Base-by-base conservation (phyloP, 2,113 vertebrate genomes). In the Ascaphus truei region DNA sequence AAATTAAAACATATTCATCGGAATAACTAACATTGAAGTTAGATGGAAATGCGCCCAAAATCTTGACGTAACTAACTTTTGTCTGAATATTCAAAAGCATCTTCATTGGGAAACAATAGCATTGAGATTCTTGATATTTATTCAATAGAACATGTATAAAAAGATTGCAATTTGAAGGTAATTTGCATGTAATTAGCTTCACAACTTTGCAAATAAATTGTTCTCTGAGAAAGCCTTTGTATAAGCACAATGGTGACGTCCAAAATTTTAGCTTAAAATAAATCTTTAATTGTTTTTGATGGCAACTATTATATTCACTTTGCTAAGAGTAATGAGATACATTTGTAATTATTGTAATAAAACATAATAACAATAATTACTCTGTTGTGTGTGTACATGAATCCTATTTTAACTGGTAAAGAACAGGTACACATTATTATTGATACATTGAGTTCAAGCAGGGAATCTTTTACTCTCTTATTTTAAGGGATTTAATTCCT, bases 141-240 rank as follows among this genome's bases (percentile, higher is more conserved):
- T 50, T 33, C 25, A 31, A 12, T 33, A 29, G 33, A 62, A 18
- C 25, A 34, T 50, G 26, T 34, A 34, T 29, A 62, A 62, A 62
- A 22, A 12, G 33, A 34, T 62, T 50, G 5, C 27, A 62, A 45
- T 34, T 62, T 43, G 50, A 12, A 50, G 43, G 43, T 34, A 31
- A 33, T 62, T 48, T 34, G 60, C 60, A 50, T 62, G 26, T 15
- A 47, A 62, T 62, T 62, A 50, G 18, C 60, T 18, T 20, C 34
- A 8, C 22, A 62, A 62, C 12, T 25, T 48, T 50, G 34, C 12
- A 25, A 4, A 36, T 2, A 33, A 58, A 58, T n/a, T n/a, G n/a
- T n/a, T n/a, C n/a, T n/a, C n/a, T n/a, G n/a, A n/a, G n/a, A n/a
- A n/a, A n/a, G n/a, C n/a, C n/a, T n/a, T n/a, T n/a, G n/a, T n/a